A percentile compares a stretch with the other conserved stretches of the same genome.
Evolutionary conservation across 92 coral and sea anemone genomes (phyloP).

Genomic region (Porites divaricata): DNA sequence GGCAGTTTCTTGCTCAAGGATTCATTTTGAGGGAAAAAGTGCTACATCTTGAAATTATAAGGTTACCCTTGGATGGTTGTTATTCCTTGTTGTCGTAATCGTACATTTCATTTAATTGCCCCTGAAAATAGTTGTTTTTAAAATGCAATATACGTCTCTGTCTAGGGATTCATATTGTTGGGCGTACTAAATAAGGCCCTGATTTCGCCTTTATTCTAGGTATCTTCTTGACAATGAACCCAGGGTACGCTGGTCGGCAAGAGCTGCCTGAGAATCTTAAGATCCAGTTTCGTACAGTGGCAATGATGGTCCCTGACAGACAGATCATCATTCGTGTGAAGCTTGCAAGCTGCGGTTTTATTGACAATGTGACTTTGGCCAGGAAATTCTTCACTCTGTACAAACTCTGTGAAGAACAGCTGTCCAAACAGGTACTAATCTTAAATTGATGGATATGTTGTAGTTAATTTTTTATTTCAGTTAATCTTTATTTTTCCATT

Average conservation of each 20-base stretch:
- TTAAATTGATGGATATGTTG: background rate
- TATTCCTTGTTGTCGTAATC: no score
- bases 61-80: no score
- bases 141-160: no score
- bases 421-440: conserved; percentile 77
- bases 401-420: conserved; percentile 90
- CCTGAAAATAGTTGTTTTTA: no score
- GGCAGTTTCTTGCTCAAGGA: no score
- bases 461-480: no score
- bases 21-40: no score
- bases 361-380: conserved; percentile 84
- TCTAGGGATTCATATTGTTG: no score
- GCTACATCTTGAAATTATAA: no score
- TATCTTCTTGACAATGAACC: conserved; percentile 66
- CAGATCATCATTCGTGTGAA: conserved; percentile 91
- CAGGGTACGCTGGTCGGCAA: conserved; percentile 82
- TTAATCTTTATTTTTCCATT: no score
- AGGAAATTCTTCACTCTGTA: conserved; percentile 89
- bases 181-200: no score
- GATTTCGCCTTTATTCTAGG: background rate
- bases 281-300: conserved; percentile 92
- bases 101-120: no score
- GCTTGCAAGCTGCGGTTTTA: conserved; percentile 89
- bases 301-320: conserved; percentile 95
- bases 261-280: conserved; percentile 88